Conservation (phyloP, 1,140 invertebrate genomes). For the Subanguina moxae region DNA sequence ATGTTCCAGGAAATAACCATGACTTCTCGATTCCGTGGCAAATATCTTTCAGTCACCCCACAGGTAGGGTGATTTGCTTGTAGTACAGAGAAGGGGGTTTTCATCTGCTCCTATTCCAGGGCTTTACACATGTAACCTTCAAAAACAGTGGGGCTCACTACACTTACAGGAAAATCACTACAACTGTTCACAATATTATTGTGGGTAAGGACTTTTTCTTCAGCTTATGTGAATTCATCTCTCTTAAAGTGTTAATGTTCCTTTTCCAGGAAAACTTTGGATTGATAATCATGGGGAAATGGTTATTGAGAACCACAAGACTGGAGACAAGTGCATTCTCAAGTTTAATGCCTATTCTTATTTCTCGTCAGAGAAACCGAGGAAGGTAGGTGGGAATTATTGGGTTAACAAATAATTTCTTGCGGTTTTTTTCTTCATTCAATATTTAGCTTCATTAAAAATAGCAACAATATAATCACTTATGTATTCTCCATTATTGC, state of each 20-base stretch:
- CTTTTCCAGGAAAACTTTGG: conserved; percentile 80
- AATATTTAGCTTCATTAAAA: no score
- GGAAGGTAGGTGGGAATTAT: conserved; percentile 76
- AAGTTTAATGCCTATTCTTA: conserved; percentile 96
- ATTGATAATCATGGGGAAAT: conserved; percentile 98
- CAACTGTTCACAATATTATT: conserved; percentile 93
- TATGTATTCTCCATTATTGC: no score
- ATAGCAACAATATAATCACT: no score
- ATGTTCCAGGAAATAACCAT: conserved; percentile 98
- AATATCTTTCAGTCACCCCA: conserved; percentile 77
- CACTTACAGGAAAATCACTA: conserved; percentile 94
- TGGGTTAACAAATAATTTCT: no score
- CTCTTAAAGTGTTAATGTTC: no score
- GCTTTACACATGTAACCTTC: conserved; percentile 69
- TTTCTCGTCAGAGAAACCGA: conserved; percentile 90
- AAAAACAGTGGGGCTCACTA: conserved; percentile 73
- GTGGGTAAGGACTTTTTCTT: conserved; percentile 62
- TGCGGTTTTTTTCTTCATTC: no score
- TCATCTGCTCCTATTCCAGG: conserved; percentile 63
- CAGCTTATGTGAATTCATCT: no score
- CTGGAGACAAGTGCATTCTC: conserved; percentile 85
- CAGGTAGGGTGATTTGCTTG: no score
- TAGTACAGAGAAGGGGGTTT: no score
- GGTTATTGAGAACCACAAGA: conserved; percentile 82
- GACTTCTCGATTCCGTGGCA: conserved; percentile 95